Evolutionary conservation across 2,113 vertebrate species (phyloP).

Genomic region (Stegostoma tigrinum): DNA sequence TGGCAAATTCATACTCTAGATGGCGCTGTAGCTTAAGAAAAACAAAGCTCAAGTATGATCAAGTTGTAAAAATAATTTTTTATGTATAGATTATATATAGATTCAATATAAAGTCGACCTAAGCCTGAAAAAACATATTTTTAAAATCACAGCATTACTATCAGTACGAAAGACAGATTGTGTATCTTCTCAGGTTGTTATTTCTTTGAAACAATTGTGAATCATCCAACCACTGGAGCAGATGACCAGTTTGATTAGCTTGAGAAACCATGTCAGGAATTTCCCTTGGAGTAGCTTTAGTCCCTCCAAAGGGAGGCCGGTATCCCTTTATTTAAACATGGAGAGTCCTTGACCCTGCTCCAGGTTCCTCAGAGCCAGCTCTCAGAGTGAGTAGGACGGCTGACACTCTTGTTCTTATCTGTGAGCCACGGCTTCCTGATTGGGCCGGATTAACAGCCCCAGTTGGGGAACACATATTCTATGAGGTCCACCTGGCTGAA

Average conservation of each 20-base stretch:
- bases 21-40: background rate
- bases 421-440: too few relatives aligned
- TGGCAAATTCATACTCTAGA: background rate
- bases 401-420: too few relatives aligned
- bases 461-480: too few relatives aligned
- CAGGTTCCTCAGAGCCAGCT: too few relatives aligned
- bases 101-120: background rate
- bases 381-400: too few relatives aligned
- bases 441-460: too few relatives aligned
- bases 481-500: too few relatives aligned
- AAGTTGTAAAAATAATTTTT: background rate
- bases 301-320: background rate
- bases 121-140: background rate
- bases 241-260: background rate
- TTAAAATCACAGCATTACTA: background rate
- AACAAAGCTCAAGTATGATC: background rate
- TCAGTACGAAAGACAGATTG: background rate
- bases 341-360: too few relatives aligned
- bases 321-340: too few relatives aligned
- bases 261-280: background rate
- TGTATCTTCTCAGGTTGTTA: background rate
- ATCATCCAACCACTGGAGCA: background rate
- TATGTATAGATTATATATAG: background rate
- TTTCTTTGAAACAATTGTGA: background rate
- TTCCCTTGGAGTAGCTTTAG: background rate